phyloP scores from a whole-genome alignment of 2,113 vertebrate genomes.

The Aviceda subcristata region DNA sequence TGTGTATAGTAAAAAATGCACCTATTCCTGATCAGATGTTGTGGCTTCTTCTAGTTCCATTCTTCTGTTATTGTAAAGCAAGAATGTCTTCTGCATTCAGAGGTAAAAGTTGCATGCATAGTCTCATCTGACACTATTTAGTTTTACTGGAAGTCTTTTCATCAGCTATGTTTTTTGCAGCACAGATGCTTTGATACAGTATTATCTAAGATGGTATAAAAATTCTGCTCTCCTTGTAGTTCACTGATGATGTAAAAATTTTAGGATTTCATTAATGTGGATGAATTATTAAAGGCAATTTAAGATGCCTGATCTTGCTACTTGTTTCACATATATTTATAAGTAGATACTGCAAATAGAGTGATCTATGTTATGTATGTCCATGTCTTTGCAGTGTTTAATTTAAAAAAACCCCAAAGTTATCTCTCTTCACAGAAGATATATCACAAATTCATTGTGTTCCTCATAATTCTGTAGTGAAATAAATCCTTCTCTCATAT shows the following conservation, averaged over 20 bases:
- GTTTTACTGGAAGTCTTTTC: background rate
- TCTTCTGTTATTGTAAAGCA: background rate
- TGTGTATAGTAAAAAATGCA: background rate
- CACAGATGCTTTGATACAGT: background rate
- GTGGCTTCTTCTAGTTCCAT: background rate
- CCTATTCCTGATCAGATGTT: background rate
- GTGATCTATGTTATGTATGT: background rate
- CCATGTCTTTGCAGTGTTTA: background rate
- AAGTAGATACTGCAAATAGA: background rate
- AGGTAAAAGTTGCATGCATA: background rate
- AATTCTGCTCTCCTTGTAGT: background rate
- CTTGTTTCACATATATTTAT: background rate
- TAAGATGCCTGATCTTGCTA: background rate
- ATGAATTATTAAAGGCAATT: background rate
- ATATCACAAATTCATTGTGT: background rate
- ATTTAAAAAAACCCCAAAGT: background rate
- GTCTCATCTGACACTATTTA: background rate
- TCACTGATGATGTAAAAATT: background rate
- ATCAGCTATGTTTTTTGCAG: background rate
- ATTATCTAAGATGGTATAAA: background rate
- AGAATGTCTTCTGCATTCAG: background rate
- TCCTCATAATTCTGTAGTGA: background rate
- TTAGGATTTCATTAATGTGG: background rate
- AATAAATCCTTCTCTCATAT: background rate
- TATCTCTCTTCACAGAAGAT: background rate